Percentiles rank a stretch among this genome's conserved stretches.
These are phyloP conservation scores for Drosophila nannoptera DNA, from an alignment of 1,140 invertebrate genomes.

Conservation along the genomic window DNA sequence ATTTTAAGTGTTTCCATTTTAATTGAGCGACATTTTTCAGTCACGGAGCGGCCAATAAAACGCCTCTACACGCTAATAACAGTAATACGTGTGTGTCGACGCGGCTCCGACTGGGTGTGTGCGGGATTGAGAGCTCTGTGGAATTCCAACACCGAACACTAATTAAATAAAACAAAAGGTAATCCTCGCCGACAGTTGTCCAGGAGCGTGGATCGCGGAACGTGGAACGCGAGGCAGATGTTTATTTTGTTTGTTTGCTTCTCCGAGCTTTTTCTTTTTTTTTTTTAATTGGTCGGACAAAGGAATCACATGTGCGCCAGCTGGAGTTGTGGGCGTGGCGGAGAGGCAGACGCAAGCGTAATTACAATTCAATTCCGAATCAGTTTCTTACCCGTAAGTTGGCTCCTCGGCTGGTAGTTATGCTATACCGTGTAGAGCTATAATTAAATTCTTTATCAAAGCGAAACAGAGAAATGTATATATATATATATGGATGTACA, in stretches of 20 bases:
- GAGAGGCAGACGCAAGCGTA: background rate
- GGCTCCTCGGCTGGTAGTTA: too few species aligned
- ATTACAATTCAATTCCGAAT: too few species aligned
- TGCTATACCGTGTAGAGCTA: background rate
- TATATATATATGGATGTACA: too few species aligned
- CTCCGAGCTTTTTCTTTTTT: background rate
- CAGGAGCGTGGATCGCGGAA: background rate
- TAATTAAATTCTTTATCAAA: slow-evolving; percentile 18
- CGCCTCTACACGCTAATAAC: slow-evolving; percentile 55
- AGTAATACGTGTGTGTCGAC: slow-evolving; percentile 41
- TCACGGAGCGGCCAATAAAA: slow-evolving; percentile 47
- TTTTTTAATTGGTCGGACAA: slow-evolving; percentile 1
- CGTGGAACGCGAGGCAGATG: slow-evolving; percentile 4
- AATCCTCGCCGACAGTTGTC: slow-evolving; percentile 50
- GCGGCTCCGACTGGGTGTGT: background rate
- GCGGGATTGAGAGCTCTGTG: background rate
- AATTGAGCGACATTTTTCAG: slow-evolving; percentile 75
- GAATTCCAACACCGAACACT: slow-evolving; percentile 38
- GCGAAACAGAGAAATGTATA: background rate
- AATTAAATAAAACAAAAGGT: slow-evolving; percentile 75
- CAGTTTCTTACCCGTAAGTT: too few species aligned
- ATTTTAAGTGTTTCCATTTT: slow-evolving; percentile 77
- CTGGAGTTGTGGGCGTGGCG: background rate
- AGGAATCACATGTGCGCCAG: slow-evolving; percentile 14
- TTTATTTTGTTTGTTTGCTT: slow-evolving; percentile 12